A percentile compares a stretch with the other conserved stretches of the same genome.
These are phyloP conservation scores for Luidia sarsii DNA, from an alignment of 53 echinoderm and acorn worm species.

Conservation along the genomic window DNA sequence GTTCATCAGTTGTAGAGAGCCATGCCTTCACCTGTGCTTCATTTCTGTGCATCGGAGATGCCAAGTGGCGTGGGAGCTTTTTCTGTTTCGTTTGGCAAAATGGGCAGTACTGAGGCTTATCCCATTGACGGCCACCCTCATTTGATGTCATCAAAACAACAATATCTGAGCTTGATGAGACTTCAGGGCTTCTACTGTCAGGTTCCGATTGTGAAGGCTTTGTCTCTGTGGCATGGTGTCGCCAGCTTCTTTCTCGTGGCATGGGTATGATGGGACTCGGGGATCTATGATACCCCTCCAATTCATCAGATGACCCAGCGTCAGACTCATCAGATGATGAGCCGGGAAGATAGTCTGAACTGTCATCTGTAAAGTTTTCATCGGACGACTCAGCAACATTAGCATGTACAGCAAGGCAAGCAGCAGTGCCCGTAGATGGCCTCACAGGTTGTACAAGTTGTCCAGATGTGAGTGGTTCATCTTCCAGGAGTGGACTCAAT, in stretches of 20 bases:
- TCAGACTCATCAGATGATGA: background rate
- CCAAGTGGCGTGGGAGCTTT: background rate
- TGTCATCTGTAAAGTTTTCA: slow-evolving; percentile 1
- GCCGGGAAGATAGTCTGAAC: too few species aligned
- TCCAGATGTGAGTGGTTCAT: too few species aligned
- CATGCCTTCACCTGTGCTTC: background rate
- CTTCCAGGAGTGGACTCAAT: too few species aligned
- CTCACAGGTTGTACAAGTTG: too few species aligned
- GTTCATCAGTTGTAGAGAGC: slow-evolving; percentile 5
- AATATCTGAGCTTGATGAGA: background rate
- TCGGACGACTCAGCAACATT: background rate
- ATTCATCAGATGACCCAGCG: slow-evolving; percentile 1
- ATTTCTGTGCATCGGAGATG: background rate
- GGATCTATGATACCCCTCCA: background rate
- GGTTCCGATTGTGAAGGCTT: background rate
- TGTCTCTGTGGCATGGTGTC: background rate
- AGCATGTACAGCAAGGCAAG: too few species aligned
- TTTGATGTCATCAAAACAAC: slow-evolving; percentile 7
- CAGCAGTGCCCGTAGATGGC: too few species aligned
- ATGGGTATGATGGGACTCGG: background rate
- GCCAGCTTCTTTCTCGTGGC: background rate
- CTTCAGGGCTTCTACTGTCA: background rate
- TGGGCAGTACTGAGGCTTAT: background rate
- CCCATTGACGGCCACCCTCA: background rate
- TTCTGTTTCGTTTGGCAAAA: background rate